Percentiles rank a stretch among this genome's conserved stretches.
These are phyloP conservation scores for Diploptera punctata DNA, from an alignment of 2,888 invertebrate genomes.

Conservation along the genomic window DNA sequence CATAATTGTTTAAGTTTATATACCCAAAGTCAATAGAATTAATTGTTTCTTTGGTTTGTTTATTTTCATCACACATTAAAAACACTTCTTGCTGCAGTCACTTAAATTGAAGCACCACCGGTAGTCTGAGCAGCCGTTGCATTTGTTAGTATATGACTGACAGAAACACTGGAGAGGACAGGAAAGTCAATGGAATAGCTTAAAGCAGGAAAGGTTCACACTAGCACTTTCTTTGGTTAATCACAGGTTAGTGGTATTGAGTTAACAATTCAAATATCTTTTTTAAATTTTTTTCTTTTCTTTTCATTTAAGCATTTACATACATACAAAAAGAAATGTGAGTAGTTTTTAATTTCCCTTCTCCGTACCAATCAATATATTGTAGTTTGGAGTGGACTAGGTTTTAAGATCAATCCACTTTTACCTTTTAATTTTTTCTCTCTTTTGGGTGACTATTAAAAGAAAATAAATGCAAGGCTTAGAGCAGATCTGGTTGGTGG, in stretches of 20 bases:
- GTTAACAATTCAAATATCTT: conserved; percentile 16
- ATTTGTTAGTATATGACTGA: conserved; percentile 26
- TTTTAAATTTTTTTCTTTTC: not conserved
- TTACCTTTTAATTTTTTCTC: not conserved
- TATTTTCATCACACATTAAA: conserved; percentile 36
- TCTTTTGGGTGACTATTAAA: not conserved
- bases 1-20: conserved; percentile 16
- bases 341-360: not conserved
- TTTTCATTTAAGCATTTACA: not conserved
- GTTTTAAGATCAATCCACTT: not conserved
- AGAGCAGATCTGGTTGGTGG: conserved; percentile 36
- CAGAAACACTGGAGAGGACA: not conserved
- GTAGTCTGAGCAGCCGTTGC: not conserved
- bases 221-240: conserved; percentile 30
- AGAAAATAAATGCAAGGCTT: conserved; percentile 37
- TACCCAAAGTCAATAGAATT: conserved; percentile 16
- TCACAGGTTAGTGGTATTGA: conserved; percentile 32
- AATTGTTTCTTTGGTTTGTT: conserved; percentile 22
- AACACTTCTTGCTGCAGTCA: conserved; percentile 36
- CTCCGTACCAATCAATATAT: not conserved
- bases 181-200: conserved; percentile 13
- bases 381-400: not conserved
- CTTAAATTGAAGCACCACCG: conserved; percentile 38
- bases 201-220: conserved; percentile 30
- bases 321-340: conserved; percentile 6